A percentile compares a stretch with the other conserved stretches of the same genome.
Conservation (phyloP, 2,113 vertebrate species). For the Speoplatyrhinus poulsoni region DNA sequence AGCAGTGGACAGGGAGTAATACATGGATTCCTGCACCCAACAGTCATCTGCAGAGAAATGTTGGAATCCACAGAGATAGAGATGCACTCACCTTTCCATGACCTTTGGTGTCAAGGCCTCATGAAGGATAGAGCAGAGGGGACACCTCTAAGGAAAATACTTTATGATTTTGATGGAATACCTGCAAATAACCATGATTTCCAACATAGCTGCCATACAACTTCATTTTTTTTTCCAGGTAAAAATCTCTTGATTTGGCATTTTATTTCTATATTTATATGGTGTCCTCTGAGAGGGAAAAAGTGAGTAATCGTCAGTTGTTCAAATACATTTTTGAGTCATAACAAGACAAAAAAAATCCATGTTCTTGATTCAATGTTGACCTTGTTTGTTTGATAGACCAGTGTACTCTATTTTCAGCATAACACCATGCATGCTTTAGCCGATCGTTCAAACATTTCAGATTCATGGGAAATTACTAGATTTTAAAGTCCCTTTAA, state of each 20-base stretch:
- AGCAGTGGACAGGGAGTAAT: slow-evolving; percentile 52
- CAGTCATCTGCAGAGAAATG: slow-evolving; percentile 55
- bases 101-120: slow-evolving; percentile 63
- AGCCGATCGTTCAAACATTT: slow-evolving; percentile 51
- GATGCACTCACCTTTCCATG: slow-evolving; percentile 63
- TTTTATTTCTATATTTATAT: neutral
- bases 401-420: neutral
- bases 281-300: too few relatives aligned
- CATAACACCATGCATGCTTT: slow-evolving; percentile 3
- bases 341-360: too few relatives aligned
- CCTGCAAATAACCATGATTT: slow-evolving; percentile 24
- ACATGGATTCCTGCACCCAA: slow-evolving; percentile 64
- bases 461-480: slow-evolving; percentile 63
- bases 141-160: slow-evolving; percentile 23
- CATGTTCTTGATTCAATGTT: neutral
- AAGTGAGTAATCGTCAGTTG: too few relatives aligned
- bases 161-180: slow-evolving; percentile 68
- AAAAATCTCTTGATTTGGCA: too few relatives aligned
- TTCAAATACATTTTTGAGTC: too few relatives aligned
- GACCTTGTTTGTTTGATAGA: slow-evolving; percentile 29
- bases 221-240: slow-evolving; percentile 4
- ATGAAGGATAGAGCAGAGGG: slow-evolving; percentile 39
- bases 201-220: slow-evolving; percentile 32
- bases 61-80: slow-evolving; percentile 57
- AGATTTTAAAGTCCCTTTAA: slow-evolving; percentile 62